Evolutionary conservation across 2,888 invertebrate species (phyloP), one percentile per base, ranked within the genome.

Genomic region (Diabrotica balteata): DNA sequence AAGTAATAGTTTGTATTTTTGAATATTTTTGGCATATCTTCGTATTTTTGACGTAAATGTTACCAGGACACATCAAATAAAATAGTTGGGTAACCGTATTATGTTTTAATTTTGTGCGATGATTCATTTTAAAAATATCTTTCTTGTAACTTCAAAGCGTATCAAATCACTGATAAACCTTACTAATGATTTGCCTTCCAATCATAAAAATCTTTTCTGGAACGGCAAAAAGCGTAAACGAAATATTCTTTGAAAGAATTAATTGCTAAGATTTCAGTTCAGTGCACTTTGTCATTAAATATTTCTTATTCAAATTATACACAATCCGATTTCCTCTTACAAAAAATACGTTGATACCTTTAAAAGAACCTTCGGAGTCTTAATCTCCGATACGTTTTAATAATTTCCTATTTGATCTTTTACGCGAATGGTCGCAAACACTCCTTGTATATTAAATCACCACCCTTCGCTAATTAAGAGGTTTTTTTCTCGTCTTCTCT

Each of bases 191-290:
- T 81, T 82, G 80, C 82, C 75, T 75, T 75, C 74, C 77, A 80
- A 80, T 80, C 80, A 77, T 79, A 81, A 83, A 83, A 83, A 82
- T 82, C 80, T 79, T 72, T 76, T 69, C 76, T 76, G 73, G 69
- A 78, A 77, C 75, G 76, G 78, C 76, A 81, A 80, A 81, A 81
- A 80, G 80, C 81, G 80, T 79, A 80, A 82, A 81, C 80, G 80
- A 74, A 75, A 77, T 77, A 80, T 80, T 79, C 80, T 82, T 82
- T 84, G 80, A 83, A 81, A 80, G 82, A 81, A 83, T 83, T 83
- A 84, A 84, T 84, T 84, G 83, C 83, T 80, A 81, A 81, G 82
- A 82, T 82, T 83, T 81, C 83, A 82, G 82, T 82, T 83, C 82
- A 81, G 74, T 82, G 83, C 82, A 81, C 81, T 78, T 78, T 73